Evolutionary conservation across 2,888 invertebrate species (phyloP), one percentile per base, ranked within the genome.

Genomic region (Epinotia brunnichana): DNA sequence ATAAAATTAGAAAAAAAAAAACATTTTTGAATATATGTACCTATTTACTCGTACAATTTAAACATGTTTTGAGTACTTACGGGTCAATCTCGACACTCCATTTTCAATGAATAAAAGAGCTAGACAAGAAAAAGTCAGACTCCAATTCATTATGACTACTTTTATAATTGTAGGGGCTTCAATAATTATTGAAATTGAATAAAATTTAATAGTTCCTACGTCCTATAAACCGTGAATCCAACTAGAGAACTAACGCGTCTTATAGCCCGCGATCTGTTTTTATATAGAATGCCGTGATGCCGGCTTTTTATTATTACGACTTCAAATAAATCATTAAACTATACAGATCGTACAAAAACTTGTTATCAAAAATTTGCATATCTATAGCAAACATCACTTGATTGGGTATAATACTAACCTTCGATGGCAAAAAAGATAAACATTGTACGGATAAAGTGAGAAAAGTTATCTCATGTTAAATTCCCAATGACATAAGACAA

Each of bases 51-150:
- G n/a, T n/a, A 62, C 60, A 44, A 4, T 48, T 48, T 3, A 48
- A 59, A 73, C n/a, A 35, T 41, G 13, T 19, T 9, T 0, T 68
- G 2, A 44, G 15, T 74, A 90, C 90, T 90, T 79, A 91, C 91
- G 91, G 75, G 90, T 87, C 62, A 88, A 73, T 79, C 80, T 91
- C 0, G 88, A 85, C 67, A 83, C 76, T 76, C 84, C 86, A 77
- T 78, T 76, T 29, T 77, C 78, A 73, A 80, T 82, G 69, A 83
- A 79, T 66, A 82, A 59, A 7, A 63, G 0, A 11, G 35, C 17
- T 19, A 29, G 19, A 44, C 44, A 19, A 15, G 63, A 35, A n/a
- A 63, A 35, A 51, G 56, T 48, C 17, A 48, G 29, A 4, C 2
- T 56, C 54, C 54, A 56, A 3, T 56, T 21, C 54, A 56, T 56